Evolutionary conservation across 2,888 invertebrate species (phyloP), one percentile per base, ranked within the genome.

Genomic region (Hecatera dysodea): DNA sequence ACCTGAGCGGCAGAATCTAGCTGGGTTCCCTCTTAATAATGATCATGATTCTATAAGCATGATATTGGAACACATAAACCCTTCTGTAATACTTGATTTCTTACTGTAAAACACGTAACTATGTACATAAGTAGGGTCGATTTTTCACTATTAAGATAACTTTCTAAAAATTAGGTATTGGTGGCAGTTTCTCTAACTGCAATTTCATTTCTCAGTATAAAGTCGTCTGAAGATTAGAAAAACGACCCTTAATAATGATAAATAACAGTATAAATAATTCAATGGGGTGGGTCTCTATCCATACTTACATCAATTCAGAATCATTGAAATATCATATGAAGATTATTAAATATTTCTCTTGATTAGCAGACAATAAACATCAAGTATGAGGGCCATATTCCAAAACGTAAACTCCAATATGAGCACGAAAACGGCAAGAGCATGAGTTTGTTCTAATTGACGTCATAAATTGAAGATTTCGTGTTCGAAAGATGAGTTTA

Each of bases 211-310:
- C 3, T 56, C 7, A 56, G 22, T 12, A 22, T 15, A 22, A 33
- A 36, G 15, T 36, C 15, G 15, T 36, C 8, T 56, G 36, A 36
- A 15, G 22, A n/a, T 53, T 33, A 19, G 33, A 53, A n/a, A 53
- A 29, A 29, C 29, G 1, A 11, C 11, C 27, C n/a, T 53, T 11
- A n/a, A 53, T 39, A n/a, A n/a, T 55, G 4, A 44, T 44, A 22
- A 24, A 44, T 44, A 22, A 24, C 27, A 27, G 50, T 12, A 42
- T 59, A 48, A 36, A 27, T 55, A 53, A 42, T 55, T 22, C 12
- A 27, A 64, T 53, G 50, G 67, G 55, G 44, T 7, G 19, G 78
- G 72, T 78, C 78, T 62, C 78, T 82, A 78, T 78, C 78, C 78
- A 78, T 78, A 78, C 79, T 72, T 72, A 48, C 27, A 42, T 55